These are phyloP conservation scores for Toxostoma redivivum DNA, from an alignment of 2,113 vertebrate species.

Conservation along the genomic window DNA sequence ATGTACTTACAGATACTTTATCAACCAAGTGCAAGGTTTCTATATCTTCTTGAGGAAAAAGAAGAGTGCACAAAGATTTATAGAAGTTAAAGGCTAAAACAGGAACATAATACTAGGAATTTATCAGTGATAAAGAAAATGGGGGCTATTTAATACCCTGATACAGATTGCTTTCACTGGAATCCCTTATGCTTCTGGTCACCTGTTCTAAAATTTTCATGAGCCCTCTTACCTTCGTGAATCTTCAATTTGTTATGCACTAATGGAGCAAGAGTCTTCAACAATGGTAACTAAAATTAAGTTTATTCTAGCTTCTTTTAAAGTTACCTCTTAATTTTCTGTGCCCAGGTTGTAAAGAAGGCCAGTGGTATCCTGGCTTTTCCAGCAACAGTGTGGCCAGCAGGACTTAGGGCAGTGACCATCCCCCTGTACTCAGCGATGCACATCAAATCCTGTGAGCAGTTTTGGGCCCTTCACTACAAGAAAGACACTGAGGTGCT, in stretches of 20 bases:
- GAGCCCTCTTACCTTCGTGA: neutral
- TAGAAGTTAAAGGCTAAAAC: neutral
- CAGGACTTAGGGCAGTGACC: neutral
- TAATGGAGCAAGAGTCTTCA: neutral
- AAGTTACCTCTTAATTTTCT: neutral
- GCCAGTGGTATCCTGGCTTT: neutral
- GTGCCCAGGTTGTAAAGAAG: neutral
- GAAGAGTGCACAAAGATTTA: neutral
- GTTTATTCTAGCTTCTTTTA: neutral
- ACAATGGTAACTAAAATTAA: neutral
- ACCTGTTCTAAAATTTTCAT: neutral
- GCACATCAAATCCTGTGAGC: fast-evolving
- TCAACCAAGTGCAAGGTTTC: neutral
- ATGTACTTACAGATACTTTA: neutral
- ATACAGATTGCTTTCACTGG: neutral
- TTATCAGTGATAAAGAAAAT: neutral
- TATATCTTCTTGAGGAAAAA: neutral
- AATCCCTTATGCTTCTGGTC: neutral
- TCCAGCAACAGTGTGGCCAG: neutral
- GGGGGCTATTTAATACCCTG: neutral
- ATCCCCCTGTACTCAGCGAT: fast-evolving
- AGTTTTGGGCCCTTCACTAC: neutral
- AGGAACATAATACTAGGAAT: neutral
- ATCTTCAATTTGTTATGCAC: neutral
- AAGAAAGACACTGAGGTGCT: neutral